A percentile compares a stretch with the other conserved stretches of the same genome.
phyloP scores from a whole-genome alignment of 2,797 vertebrate species.

The Morelia viridis region DNA sequence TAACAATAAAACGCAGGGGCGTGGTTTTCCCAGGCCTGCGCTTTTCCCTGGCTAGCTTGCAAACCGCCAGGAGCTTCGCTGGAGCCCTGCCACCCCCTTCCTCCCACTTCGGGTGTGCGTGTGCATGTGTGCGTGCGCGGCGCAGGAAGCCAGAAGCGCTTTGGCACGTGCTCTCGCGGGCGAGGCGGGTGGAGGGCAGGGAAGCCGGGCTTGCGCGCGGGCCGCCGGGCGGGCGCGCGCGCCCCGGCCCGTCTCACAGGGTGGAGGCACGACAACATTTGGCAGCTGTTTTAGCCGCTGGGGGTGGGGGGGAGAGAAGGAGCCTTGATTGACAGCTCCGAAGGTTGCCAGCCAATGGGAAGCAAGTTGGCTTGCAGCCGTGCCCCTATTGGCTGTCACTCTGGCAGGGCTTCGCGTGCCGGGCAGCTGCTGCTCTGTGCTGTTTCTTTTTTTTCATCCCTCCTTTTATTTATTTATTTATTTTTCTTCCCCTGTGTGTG shows the following conservation, averaged over 20 bases:
- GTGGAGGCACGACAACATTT: constrained; percentile 50
- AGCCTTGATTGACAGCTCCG: constrained; percentile 78
- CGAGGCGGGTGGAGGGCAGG: constrained; percentile 54
- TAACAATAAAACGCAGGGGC: background rate
- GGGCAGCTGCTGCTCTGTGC: constrained; percentile 65
- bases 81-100: background rate
- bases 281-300: constrained; percentile 51
- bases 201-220: constrained; percentile 67
- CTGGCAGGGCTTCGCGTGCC: constrained; percentile 84
- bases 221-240: constrained; percentile 59
- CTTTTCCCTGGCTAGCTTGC: background rate
- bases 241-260: constrained; percentile 32
- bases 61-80: background rate
- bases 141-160: background rate
- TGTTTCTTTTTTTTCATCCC: background rate
- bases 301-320: background rate
- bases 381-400: constrained; percentile 75
- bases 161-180: background rate
- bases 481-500: background rate
- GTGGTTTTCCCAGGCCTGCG: constrained; percentile 59
- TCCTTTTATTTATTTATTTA: background rate
- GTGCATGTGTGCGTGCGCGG: background rate
- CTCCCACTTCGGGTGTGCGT: background rate
- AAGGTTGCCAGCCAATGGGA: constrained; percentile 76
- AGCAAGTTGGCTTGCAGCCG: constrained; percentile 68